Evolutionary conservation across 2,888 invertebrate genomes (phyloP), one percentile per base, ranked within the genome.

Genomic region (Nasonovia ribisnigri): DNA sequence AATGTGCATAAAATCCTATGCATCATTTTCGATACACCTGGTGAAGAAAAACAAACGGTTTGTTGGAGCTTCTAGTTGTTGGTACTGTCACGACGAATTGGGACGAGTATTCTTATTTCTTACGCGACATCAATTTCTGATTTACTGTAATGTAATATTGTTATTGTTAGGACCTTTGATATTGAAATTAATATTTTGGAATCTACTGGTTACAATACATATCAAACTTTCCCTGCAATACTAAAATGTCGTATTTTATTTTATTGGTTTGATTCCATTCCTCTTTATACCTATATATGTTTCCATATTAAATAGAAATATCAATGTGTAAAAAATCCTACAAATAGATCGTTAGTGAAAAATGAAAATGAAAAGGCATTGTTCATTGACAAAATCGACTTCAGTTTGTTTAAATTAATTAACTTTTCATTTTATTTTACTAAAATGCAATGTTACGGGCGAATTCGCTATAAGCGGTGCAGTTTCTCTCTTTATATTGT

Each of bases 41-140:
- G 57, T 24, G 36, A 84, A 43, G 11, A 77, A 91, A 57, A 54
- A 84, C 91, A 43, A 54, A 84, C 54, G 20, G 16, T 43, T 29
- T 84, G 4, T 91, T 36, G 36, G 26, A n/a, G 29, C 84, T 84
- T 91, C 84, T 91, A 42, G 42, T 57, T 43, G 43, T 91, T 54
- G 54, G 51, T 57, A 84, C 43, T 84, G 10, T 84, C 54, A 84
- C 11, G 54, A 57, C 43, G n/a, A 84, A 91, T 84, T 43, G 43
- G 91, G n/a, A 84, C 13, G 20, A 57, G 11, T 57, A 91, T 57
- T 43, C 24, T 48, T 84, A 90, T 84, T 57, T 43, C 24, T 48
- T 51, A 84, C 29, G 54, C 43, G 54, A 54, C 54, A 26, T 84
- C 3, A 84, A 91, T 57, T 43, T 84, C 51, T 29, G 6, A 84